phyloP scores from a whole-genome alignment of 2,113 vertebrate genomes.

The Nothobranchius furzeri region DNA sequence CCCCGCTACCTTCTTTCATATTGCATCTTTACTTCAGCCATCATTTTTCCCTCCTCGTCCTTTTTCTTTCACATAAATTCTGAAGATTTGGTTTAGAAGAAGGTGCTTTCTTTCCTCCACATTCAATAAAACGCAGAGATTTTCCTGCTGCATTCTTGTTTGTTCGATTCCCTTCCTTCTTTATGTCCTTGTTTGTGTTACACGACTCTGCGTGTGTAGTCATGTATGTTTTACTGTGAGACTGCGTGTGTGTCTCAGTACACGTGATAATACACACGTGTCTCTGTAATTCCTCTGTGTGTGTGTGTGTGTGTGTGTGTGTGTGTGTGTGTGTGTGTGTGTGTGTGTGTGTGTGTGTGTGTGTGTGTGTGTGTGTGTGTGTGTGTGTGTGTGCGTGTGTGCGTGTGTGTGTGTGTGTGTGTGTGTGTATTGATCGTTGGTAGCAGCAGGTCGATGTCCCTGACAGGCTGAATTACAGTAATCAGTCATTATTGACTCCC shows the following conservation, averaged over 20 bases:
- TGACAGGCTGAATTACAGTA: slow-evolving; percentile 99
- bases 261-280: slow-evolving; percentile 32
- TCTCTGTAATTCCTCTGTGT: slow-evolving; percentile 21
- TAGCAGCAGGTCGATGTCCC: slow-evolving; percentile 94
- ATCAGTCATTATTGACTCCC: slow-evolving; percentile 99
- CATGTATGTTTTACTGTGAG: neutral
- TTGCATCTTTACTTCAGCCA: too few species aligned
- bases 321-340: slow-evolving; percentile 84
- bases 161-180: too few species aligned
- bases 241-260: neutral
- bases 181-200: too few species aligned
- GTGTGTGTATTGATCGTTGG: slow-evolving; percentile 93
- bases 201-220: slow-evolving; percentile 44
- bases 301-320: slow-evolving; percentile 73
- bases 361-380: slow-evolving; percentile 75
- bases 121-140: too few species aligned
- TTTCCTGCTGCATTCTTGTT: too few species aligned
- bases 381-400: slow-evolving; percentile 75
- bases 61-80: too few species aligned
- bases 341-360: slow-evolving; percentile 86
- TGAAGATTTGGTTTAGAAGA: too few species aligned
- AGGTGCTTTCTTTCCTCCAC: too few species aligned
- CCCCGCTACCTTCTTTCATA: too few species aligned
- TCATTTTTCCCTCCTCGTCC: too few species aligned
- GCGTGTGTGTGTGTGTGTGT: slow-evolving; percentile 82